Conservation (phyloP, 2,113 vertebrate genomes). For the Rhea pennata region DNA sequence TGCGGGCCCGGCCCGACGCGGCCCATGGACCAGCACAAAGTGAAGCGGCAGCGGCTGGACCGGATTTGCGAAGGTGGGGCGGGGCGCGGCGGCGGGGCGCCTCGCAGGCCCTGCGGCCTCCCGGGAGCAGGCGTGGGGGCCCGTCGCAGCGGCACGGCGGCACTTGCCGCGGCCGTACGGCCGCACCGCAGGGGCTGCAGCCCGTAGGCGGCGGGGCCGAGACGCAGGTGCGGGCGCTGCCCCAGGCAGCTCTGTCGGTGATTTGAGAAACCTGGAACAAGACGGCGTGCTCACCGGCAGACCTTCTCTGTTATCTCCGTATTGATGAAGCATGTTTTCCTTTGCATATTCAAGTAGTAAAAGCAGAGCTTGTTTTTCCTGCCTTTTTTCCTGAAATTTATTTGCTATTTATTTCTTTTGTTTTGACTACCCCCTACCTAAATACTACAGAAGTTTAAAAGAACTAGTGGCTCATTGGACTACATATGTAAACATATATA, state of each 20-base stretch:
- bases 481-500: neutral
- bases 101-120: neutral
- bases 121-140: too few relatives aligned
- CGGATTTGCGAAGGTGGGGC: constrained; percentile 76
- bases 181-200: too few relatives aligned
- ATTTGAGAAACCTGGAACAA: neutral
- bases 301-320: neutral
- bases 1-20: constrained; percentile 60
- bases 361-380: neutral
- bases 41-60: constrained; percentile 90
- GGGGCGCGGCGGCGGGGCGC: constrained; percentile 4
- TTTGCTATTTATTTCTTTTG: neutral
- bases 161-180: too few relatives aligned
- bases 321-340: neutral
- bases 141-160: too few relatives aligned
- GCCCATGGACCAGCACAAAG: constrained; percentile 92
- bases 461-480: neutral
- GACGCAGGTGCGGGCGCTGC: neutral
- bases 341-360: neutral
- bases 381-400: neutral
- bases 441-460: neutral
- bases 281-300: neutral
- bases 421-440: constrained; percentile 67
- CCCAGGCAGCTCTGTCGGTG: neutral
- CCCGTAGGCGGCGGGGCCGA: neutral